Conservation (phyloP, 2,113 vertebrate genomes). For the Nanger granti region DNA sequence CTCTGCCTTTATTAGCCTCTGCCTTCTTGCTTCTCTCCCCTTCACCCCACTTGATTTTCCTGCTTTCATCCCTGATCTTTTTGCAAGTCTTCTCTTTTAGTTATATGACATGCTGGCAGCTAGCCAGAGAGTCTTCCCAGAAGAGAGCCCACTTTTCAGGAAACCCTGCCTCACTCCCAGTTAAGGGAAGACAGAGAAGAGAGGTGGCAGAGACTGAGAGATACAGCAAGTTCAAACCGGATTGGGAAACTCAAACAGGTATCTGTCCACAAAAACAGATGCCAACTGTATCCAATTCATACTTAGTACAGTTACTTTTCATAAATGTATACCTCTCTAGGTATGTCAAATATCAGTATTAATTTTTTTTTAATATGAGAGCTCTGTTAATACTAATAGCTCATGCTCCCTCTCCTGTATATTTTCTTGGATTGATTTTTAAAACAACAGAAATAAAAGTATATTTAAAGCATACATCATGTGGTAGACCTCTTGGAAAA, state of each 20-base stretch:
- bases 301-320: background rate
- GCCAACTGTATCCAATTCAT: background rate
- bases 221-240: background rate
- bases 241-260: background rate
- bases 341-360: background rate
- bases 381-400: background rate
- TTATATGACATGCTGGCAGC: slow-evolving; percentile 62
- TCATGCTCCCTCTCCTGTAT: background rate
- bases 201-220: background rate
- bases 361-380: background rate
- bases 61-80: slow-evolving; percentile 6
- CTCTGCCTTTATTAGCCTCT: background rate
- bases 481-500: background rate
- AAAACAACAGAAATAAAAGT: background rate
- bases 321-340: background rate
- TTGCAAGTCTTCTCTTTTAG: slow-evolving; percentile 21
- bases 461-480: background rate
- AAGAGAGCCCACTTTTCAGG: slow-evolving; percentile 65
- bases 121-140: slow-evolving; percentile 71
- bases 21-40: background rate
- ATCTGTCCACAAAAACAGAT: background rate
- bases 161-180: slow-evolving; percentile 63
- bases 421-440: background rate
- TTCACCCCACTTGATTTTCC: slow-evolving; percentile 12
- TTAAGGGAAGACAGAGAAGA: background rate